A percentile compares a stretch with the other conserved stretches of the same genome.
Evolutionary conservation across 1,140 invertebrate species (phyloP).

Genomic region (Drosophila aff.): DNA sequence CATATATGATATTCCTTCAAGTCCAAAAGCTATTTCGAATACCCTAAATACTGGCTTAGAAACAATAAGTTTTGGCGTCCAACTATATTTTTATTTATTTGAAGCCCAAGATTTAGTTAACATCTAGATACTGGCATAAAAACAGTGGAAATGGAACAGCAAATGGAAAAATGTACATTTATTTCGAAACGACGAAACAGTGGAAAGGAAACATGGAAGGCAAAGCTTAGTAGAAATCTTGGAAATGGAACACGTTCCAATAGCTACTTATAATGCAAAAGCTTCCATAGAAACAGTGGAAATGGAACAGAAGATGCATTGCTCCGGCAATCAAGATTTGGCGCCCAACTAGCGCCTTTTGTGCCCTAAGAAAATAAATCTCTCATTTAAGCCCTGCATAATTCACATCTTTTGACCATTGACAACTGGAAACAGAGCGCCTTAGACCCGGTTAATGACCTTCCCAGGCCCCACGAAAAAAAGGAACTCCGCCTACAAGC

Average conservation of each 20-base stretch:
- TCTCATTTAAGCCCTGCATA: slow-evolving; percentile 10
- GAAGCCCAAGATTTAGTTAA: no score
- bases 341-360: background rate
- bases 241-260: background rate
- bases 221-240: background rate
- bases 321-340: background rate
- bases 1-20: background rate
- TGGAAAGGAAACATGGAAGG: no score
- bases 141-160: no score
- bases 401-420: slow-evolving; percentile 36
- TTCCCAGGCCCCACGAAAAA: slow-evolving; percentile 17
- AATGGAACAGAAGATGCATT: background rate
- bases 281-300: background rate
- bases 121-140: no score
- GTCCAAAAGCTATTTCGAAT: background rate
- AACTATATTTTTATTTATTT: background rate
- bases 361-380: background rate
- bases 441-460: slow-evolving; percentile 37
- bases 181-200: no score
- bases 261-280: background rate
- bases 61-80: no score
- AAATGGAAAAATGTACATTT: no score
- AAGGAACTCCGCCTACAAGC: background rate
- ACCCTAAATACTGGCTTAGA: background rate
- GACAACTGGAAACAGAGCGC: background rate